Evolutionary conservation across 2,797 vertebrate genomes (phyloP), one percentile per base, ranked within the genome.

Genomic region (Protosalanx chinensis): DNA sequence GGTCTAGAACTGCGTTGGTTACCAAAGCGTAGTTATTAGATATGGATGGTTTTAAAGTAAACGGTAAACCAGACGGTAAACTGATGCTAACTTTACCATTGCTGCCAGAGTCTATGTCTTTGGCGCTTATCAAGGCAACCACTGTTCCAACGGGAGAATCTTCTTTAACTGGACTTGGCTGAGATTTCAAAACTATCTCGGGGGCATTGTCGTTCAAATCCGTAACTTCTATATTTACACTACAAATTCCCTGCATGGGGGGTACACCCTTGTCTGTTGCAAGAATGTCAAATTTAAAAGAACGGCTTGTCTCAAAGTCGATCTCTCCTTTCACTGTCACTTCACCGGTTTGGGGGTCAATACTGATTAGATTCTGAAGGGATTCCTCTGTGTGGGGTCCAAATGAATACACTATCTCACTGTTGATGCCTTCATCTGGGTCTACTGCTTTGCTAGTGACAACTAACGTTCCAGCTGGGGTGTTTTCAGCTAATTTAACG

Each of bases 171-270:
- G 84, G 76, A 18, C 49, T 82, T 0, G 83, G 75, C 67, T 81
- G 67, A 1, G 82, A 89, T 1, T 76, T 82, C 4, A 88, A 76
- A 15, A 78, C 56, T 23, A 87, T 79, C 60, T 76, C 80, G 1
- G 82, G 82, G 3, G 81, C 23, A 8, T 92, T 92, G 72, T 93
- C 90, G 61, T 93, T 93, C 60, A 87, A 76, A 63, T 93, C 91
- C 33, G 86, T 51, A 4, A 93, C 73, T 6, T 85, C 72, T 6
- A 90, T 74, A n/a, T 89, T 79, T 27, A 89, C 73, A 2, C 74
- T 78, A 10, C 81, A 84, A 18, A 78, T 79, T 0, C 81, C 83
- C 57, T 85, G 82, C 74, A 86, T 68, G 49, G 29, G 49, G 49
- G 49, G 15, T 51, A 51, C 49, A 49, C 64, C 64, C 6, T 66